These are phyloP conservation scores for Troglohyphantes excavatus DNA, from an alignment of 2,888 invertebrate genomes.

Conservation along the genomic window DNA sequence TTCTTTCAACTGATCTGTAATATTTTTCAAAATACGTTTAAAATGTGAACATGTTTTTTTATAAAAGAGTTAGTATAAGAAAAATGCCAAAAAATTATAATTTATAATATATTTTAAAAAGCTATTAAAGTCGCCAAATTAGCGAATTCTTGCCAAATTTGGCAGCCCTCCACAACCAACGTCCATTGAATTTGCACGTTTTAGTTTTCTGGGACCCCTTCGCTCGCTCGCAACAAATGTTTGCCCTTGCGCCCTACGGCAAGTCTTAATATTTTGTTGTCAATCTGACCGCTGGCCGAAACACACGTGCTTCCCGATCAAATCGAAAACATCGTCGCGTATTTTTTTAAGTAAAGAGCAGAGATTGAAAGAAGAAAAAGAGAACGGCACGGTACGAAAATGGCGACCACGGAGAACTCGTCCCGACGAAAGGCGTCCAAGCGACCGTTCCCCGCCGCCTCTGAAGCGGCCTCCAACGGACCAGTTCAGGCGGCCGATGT, in stretches of 20 bases:
- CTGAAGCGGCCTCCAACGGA: slow-evolving; percentile 69
- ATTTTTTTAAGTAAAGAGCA: no score
- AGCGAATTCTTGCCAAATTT: no score
- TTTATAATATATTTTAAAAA: no score
- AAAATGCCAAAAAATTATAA: no score
- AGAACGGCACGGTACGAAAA: slow-evolving; percentile 62
- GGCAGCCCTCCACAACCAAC: not conserved
- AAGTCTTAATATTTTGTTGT: no score
- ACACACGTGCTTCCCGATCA: not conserved
- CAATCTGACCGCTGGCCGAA: not conserved
- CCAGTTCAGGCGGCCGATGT: slow-evolving; percentile 61
- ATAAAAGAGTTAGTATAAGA: no score
- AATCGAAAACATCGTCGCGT: not conserved
- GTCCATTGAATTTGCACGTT: slow-evolving; percentile 67
- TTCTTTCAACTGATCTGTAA: no score
- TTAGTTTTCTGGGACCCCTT: slow-evolving; percentile 5
- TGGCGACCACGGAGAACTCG: slow-evolving; percentile 75
- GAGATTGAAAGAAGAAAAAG: no score
- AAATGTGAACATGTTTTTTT: no score
- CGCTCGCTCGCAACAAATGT: slow-evolving; percentile 37
- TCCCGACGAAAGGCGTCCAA: slow-evolving; percentile 76
- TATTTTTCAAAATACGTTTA: no score
- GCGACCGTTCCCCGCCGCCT: slow-evolving; percentile 62
- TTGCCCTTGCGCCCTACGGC: not conserved
- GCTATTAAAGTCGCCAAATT: no score